phyloP scores from a whole-genome alignment of 2,113 vertebrate species.

The Mirza zaza region DNA sequence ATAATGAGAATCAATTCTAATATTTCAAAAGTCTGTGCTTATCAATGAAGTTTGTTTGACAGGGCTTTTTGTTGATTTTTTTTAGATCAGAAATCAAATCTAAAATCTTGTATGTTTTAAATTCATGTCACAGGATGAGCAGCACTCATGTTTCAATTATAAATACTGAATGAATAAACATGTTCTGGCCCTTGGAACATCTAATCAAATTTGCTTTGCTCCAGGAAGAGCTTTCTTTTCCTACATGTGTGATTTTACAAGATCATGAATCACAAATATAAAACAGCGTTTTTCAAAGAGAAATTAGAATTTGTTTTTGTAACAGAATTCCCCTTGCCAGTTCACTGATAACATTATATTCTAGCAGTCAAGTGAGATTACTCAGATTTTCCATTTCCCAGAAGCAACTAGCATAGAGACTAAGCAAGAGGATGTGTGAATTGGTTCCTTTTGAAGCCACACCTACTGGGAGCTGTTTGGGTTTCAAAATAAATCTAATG shows the following conservation, averaged over 20 bases:
- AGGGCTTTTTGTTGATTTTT: neutral
- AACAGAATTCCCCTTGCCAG: conserved; percentile 5
- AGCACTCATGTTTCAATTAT: neutral
- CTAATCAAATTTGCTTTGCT: conserved; percentile 16
- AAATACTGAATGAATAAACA: conserved; percentile 18
- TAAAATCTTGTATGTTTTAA: neutral
- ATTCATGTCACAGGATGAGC: neutral
- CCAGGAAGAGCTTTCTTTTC: conserved; percentile 23
- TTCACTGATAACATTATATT: neutral
- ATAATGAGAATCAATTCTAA: neutral
- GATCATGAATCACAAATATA: conserved; percentile 43
- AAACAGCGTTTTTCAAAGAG: neutral
- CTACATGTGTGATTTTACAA: neutral
- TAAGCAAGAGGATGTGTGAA: neutral
- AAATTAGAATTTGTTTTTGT: conserved; percentile 50
- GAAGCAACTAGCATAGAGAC: neutral
- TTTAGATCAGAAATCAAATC: neutral
- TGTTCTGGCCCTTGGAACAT: neutral
- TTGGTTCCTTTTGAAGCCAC: conserved; percentile 8
- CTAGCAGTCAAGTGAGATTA: conserved; percentile 9
- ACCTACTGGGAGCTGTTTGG: neutral
- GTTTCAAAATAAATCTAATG: conserved; percentile 47
- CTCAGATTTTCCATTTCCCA: conserved; percentile 32
- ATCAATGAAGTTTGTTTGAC: neutral
- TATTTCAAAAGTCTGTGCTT: conserved; percentile 43